Base-by-base conservation (phyloP, 2,888 invertebrate genomes). In the Xestobium rufovillosum region DNA sequence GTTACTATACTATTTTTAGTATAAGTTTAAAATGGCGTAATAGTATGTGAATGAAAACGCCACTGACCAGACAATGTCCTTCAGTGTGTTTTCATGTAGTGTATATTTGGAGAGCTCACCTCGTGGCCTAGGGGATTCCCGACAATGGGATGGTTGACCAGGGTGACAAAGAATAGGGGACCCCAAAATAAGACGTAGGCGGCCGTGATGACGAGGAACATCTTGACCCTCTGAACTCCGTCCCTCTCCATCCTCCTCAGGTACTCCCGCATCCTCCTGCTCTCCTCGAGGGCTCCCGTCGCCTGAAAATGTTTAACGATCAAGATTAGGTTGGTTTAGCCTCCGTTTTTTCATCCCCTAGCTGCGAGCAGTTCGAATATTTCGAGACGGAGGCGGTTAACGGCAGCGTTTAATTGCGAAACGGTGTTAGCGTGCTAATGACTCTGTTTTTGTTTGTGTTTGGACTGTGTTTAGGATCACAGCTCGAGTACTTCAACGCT, bases 161-260 rank as follows among this genome's bases (percentile, higher is more conserved):
- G 69, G 2, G 88, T 89, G 50, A 89, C 83, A 49, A 89, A 75
- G 67, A 90, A 91, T 44, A 91, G 69, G 9, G 90, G 91, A 44
- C 89, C 88, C 90, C 91, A 91, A 68, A 89, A 90, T 34, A 89
- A 70, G 27, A 88, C 76, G 64, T 89, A 91, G 15, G 86, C 85
- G 1, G 82, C 80, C 1, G 84, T 85, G 58, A 87, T 83, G 52
- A 87, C 82, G 42, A 85, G 75, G 66, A 88, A 86, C 82, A 87
- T 87, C 64, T 86, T 80, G 34, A 88, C 86, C 39, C 85, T 71
- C 50, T 84, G 79, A 32, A 86, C 82, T 0, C 86, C 86, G 57
- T 87, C 86, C 15, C 79, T 68, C 59, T 87, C 86, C 65, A 86
- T 81, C 47, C 84, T 70, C 41, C 79, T 75, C 44, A 87, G 68